Base-by-base conservation (phyloP, 2,113 vertebrate genomes). In the Hiodon tergisus region DNA sequence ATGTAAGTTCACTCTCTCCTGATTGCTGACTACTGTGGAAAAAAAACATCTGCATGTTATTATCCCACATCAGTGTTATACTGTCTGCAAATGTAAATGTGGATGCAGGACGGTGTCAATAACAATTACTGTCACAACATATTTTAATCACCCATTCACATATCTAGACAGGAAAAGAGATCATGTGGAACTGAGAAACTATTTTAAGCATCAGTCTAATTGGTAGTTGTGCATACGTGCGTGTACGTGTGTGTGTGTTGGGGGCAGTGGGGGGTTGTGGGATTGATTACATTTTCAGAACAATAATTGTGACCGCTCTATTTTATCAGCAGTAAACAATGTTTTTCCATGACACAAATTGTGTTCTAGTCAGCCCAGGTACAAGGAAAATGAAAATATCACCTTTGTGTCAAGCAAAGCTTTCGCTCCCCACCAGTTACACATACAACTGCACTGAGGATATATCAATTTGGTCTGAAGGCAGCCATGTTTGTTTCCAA, bases 401-500 rank as follows among this genome's bases (percentile, higher is more conserved):
- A 31, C 31, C 2, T 31, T 31, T 31, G 31, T 31, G 31, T 31
- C 31, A 31, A 31, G 31, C 31, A 31, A 31, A 31, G 31, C 31
- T 31, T 31, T 31, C 31, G 31, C 2, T 31, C 31, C 31, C 31
- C 31, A 31, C 31, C 31, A 31, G 58, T 72, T 62, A 65, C 65
- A 63, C 67, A 55, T 76, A 68, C 78, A 67, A 68, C 72, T 52
- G 53, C 62, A 74, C 47, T 63, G 55, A n/a, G 58, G 47, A 62
- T 14, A 54, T 53, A 74, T 52, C 61, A 72, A 79, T 77, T 72
- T 70, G 55, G 73, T 77, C 55, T 76, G 52, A 67, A 73, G 60
- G 16, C 66, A 79, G 71, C 71, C 78, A 77, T 91, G 90, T 90
- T 92, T 90, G 90, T 92, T 92, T 92, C 88, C 79, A 85, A 91